These are phyloP conservation scores for Sesamia inferens DNA, from an alignment of 2,888 invertebrate species.

Conservation along the genomic window DNA sequence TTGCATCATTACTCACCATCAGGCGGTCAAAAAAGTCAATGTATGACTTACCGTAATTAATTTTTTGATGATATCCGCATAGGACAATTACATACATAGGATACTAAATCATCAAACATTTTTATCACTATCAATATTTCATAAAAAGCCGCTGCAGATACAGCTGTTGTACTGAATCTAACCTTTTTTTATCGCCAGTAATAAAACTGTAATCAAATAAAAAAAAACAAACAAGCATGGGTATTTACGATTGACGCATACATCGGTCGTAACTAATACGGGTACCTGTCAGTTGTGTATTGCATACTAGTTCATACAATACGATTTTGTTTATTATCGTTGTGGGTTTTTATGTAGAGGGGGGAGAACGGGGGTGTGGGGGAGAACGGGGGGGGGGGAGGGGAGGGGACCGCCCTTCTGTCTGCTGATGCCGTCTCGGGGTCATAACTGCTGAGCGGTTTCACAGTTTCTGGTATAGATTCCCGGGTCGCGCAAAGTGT, in stretches of 20 bases:
- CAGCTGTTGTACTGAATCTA: slow-evolving; percentile 21
- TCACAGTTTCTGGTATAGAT: too few species aligned
- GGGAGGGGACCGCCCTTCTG: too few species aligned
- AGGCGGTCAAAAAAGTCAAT: too few species aligned
- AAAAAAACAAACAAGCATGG: slow-evolving; percentile 36
- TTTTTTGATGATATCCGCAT: neutral
- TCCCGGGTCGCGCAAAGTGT: too few species aligned
- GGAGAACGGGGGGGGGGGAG: too few species aligned
- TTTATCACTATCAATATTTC: slow-evolving; percentile 27
- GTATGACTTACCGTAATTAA: neutral
- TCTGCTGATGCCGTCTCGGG: too few species aligned
- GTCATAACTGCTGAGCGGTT: too few species aligned
- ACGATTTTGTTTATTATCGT: neutral
- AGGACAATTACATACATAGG: neutral
- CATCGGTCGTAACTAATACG: slow-evolving; percentile 18
- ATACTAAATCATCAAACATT: slow-evolving; percentile 20
- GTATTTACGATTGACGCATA: slow-evolving; percentile 48
- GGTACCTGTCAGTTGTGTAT: slow-evolving; percentile 10
- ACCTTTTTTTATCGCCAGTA: slow-evolving; percentile 41
- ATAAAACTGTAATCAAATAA: slow-evolving; percentile 51
- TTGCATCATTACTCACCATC: too few species aligned
- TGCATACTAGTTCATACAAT: neutral
- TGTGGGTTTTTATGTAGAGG: too few species aligned
- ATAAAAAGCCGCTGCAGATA: slow-evolving; percentile 40
- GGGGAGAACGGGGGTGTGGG: too few species aligned